A percentile compares a stretch with the other conserved stretches of the same genome.
phyloP scores from a whole-genome alignment of 2,888 invertebrate genomes.

The Brenthis ino region DNA sequence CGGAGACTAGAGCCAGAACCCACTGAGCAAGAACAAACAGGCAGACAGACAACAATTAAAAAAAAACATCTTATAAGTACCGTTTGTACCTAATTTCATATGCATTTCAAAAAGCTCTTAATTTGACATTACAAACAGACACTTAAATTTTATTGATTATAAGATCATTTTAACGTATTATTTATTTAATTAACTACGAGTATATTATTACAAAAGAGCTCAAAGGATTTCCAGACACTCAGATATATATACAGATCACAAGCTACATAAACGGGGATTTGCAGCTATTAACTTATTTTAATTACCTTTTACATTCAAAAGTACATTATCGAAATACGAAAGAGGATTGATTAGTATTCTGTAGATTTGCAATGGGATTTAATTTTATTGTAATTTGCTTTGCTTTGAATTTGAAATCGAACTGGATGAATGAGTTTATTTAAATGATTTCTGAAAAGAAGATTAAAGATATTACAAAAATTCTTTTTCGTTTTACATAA shows the following conservation, averaged over 20 bases:
- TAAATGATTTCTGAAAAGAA: conserved; percentile 21
- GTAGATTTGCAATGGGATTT: conserved; percentile 27
- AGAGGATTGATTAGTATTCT: conserved; percentile 23
- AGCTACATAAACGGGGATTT: conserved; percentile 46
- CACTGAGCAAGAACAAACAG: too few species aligned
- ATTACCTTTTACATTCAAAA: conserved; percentile 54
- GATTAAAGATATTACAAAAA: not conserved
- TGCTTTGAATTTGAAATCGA: conserved; percentile 21
- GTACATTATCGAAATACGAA: conserved; percentile 40
- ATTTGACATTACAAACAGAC: too few species aligned
- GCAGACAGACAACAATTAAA: not conserved
- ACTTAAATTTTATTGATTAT: too few species aligned
- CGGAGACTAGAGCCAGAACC: too few species aligned
- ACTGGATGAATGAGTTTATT: conserved; percentile 19
- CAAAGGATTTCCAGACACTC: too few species aligned
- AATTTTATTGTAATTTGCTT: conserved; percentile 30
- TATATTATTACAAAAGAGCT: too few species aligned
- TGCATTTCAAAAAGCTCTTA: too few species aligned
- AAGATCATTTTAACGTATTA: too few species aligned
- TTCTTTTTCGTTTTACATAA: not conserved
- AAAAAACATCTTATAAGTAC: not conserved
- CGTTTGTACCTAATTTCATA: not conserved
- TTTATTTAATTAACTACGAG: too few species aligned
- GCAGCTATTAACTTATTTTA: conserved; percentile 67
- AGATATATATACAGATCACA: conserved; percentile 4